phyloP scores from a whole-genome alignment of 30 jellyfish, hydroid and myxozoan genomes.

The Hydra vulgaris region DNA sequence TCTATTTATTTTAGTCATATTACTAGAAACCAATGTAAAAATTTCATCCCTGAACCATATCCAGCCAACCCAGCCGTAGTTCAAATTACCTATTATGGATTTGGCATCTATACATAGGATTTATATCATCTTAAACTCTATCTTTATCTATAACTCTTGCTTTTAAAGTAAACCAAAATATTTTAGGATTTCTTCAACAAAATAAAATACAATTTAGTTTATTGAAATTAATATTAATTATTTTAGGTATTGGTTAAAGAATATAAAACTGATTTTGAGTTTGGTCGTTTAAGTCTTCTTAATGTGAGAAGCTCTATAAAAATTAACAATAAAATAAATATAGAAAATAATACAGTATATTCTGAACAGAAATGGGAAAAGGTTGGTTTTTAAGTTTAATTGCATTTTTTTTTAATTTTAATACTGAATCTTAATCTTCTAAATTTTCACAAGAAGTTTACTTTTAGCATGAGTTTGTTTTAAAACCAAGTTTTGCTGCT shows the following conservation, averaged over 20 bases:
- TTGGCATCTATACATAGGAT: too few relatives aligned
- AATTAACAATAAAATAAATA: neutral
- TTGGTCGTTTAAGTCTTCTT: slow-evolving; percentile 77
- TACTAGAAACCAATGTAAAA: too few relatives aligned
- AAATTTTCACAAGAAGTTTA: neutral
- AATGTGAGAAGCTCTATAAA: slow-evolving; percentile 42
- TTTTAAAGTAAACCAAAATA: too few relatives aligned
- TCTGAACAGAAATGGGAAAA: neutral
- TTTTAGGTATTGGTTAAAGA: slow-evolving; percentile 81
- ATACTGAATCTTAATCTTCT: neutral
- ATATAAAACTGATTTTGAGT: slow-evolving; percentile 62
- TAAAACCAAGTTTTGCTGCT: slow-evolving; percentile 77
- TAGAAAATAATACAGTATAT: neutral
- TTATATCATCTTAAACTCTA: too few relatives aligned
- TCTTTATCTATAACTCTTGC: too few relatives aligned
- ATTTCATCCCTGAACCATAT: too few relatives aligned
- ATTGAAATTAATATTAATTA: too few relatives aligned
- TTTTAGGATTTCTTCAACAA: too few relatives aligned
- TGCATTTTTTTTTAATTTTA: too few relatives aligned
- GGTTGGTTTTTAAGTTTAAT: neutral
- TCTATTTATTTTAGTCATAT: too few relatives aligned
- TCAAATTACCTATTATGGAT: too few relatives aligned
- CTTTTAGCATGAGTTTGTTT: slow-evolving; percentile 1
- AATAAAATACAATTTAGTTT: neutral
- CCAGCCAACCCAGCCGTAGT: too few relatives aligned